Percentiles rank a stretch among this genome's conserved stretches.
Evolutionary conservation across 2,113 vertebrate species (phyloP).

Genomic region (Chaetura pelagica): DNA sequence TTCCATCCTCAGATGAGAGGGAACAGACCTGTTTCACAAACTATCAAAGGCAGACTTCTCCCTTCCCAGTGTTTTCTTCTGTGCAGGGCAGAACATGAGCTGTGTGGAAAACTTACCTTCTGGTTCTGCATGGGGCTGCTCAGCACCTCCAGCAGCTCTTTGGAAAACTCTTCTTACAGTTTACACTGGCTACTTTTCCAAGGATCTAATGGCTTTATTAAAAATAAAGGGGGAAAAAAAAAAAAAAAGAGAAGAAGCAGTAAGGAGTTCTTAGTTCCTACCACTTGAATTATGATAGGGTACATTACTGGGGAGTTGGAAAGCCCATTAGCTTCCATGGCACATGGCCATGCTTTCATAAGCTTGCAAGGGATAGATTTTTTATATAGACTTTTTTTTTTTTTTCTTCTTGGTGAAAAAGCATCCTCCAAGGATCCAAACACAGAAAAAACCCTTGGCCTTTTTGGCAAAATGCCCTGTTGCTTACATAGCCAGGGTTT

Average conservation of each 20-base stretch:
- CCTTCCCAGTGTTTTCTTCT: background rate
- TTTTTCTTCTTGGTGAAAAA: background rate
- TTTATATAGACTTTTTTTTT: background rate
- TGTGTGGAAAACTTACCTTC: background rate
- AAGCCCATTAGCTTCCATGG: background rate
- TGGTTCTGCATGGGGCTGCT: background rate
- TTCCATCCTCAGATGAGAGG: background rate
- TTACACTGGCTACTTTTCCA: background rate
- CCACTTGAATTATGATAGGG: background rate
- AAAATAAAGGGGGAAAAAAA: background rate
- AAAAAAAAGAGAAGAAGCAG: background rate
- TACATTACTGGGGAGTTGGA: background rate
- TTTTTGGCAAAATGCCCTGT: conserved; percentile 16
- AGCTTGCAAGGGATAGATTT: background rate
- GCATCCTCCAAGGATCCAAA: conserved; percentile 1
- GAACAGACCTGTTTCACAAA: background rate
- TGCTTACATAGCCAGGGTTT: background rate
- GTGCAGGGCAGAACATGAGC: background rate
- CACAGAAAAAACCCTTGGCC: background rate
- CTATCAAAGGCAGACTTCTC: background rate
- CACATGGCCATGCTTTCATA: background rate
- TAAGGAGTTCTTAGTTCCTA: background rate
- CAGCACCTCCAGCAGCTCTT: background rate
- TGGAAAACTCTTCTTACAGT: background rate
- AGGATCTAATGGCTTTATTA: background rate